These are phyloP conservation scores for Melanostoma scalare DNA, from an alignment of 2,888 invertebrate genomes.

Conservation along the genomic window DNA sequence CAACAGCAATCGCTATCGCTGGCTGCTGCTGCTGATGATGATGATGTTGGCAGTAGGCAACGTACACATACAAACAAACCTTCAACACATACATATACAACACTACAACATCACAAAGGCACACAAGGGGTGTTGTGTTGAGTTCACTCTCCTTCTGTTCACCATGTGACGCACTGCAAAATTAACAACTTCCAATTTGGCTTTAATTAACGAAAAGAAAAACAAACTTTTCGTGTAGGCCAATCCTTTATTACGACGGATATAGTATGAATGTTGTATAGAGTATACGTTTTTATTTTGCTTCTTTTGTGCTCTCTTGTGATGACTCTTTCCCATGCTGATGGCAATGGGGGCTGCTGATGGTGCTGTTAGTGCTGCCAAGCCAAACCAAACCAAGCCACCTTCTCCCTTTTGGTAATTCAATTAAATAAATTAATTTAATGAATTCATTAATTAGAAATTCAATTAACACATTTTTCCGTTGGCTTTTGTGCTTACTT, in stretches of 20 bases:
- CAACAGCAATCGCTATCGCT: not conserved
- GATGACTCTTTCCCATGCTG: slow-evolving; percentile 45
- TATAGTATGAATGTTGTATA: not conserved
- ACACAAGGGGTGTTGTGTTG: slow-evolving; percentile 33
- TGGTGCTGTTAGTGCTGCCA: not conserved
- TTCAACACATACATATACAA: not conserved
- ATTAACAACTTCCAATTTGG: slow-evolving; percentile 73
- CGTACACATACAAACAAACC: slow-evolving; percentile 18
- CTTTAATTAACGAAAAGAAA: slow-evolving; percentile 73
- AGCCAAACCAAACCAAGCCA: not conserved
- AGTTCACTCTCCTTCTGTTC: slow-evolving; percentile 12
- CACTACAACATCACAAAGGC: slow-evolving; percentile 10
- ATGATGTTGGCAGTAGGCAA: not conserved
- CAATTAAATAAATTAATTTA: slow-evolving; percentile 73
- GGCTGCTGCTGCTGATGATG: no score
- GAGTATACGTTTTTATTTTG: not conserved
- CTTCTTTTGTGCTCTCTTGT: slow-evolving; percentile 35
- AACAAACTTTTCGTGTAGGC: slow-evolving; percentile 72
- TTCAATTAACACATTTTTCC: slow-evolving; percentile 72
- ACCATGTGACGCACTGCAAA: slow-evolving; percentile 73
- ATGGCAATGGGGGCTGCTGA: not conserved
- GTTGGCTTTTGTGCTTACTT: slow-evolving; percentile 38
- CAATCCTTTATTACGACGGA: slow-evolving; percentile 67
- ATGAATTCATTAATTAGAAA: slow-evolving; percentile 73
- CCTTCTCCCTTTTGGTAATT: slow-evolving; percentile 55